phyloP scores from a whole-genome alignment of 2,113 vertebrate species.

The Hoplias malabaricus region DNA sequence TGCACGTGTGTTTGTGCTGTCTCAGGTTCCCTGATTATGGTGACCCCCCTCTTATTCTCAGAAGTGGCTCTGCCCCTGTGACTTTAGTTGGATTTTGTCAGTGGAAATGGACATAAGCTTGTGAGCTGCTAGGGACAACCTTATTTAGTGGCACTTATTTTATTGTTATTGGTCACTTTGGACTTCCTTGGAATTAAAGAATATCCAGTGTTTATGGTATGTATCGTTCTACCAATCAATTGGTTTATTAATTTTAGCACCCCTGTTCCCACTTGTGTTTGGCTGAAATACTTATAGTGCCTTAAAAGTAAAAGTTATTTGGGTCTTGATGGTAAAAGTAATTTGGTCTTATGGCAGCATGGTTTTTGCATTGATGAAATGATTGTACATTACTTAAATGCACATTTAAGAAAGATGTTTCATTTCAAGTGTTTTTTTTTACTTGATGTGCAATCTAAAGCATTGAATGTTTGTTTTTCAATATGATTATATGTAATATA shows the following conservation, averaged over 20 bases:
- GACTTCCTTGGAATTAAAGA: constrained; percentile 3
- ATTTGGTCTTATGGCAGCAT: no score
- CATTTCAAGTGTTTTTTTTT: background rate
- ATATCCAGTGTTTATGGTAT: constrained; percentile 36
- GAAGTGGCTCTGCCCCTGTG: constrained; percentile 18
- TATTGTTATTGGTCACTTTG: constrained; percentile 10
- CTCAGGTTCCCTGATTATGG: constrained; percentile 42
- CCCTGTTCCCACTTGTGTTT: background rate
- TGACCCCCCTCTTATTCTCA: constrained; percentile 30
- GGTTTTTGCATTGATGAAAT: no score
- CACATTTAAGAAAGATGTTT: background rate
- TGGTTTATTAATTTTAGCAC: background rate
- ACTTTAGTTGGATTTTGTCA: constrained; percentile 12
- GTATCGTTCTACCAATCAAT: constrained; percentile 7
- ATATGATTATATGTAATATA: background rate
- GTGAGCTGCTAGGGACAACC: constrained; percentile 20
- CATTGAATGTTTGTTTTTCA: background rate
- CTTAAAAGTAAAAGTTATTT: no score
- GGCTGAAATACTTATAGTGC: no score
- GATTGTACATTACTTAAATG: background rate
- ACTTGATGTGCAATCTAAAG: background rate
- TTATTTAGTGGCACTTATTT: background rate
- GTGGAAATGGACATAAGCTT: constrained; percentile 38
- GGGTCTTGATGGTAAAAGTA: no score
- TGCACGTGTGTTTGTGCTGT: constrained; percentile 28